Base-by-base conservation (phyloP, 2,113 vertebrate genomes). In the Rhinolophus ferrumequinum region DNA sequence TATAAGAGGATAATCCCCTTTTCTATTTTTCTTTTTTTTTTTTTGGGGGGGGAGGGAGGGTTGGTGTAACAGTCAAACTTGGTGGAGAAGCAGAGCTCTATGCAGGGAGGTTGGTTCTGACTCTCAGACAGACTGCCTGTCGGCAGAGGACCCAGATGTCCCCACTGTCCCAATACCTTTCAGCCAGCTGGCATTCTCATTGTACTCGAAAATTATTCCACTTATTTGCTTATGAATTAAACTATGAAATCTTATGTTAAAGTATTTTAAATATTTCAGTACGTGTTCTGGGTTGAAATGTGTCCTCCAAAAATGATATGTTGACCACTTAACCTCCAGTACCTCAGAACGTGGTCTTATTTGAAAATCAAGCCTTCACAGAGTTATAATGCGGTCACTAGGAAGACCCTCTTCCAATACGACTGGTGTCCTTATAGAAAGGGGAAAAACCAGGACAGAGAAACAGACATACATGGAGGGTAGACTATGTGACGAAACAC, bases 161-260 rank as follows among this genome's bases (percentile, higher is more conserved):
- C 35, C 47, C 6, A 22, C 8, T 67, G 35, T 9, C 24, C 76
- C 35, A 44, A 3, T 19, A 44, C 16, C 30, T 24, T 77, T 70
- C 16, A 35, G 64, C 11, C 66, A 90, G 82, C 93, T 56, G 93
- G 58, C 21, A 82, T 84, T 94, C 77, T 62, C 88, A 79, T 38
- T 67, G 8, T 50, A 5, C 52, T 66, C 4, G n/a, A 54, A 89
- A 66, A 58, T 73, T 14, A 56, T 64, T 33, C 60, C 35, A 77
- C 50, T 88, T 35, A 84, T 44, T 0, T 56, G 54, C 30, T 82
- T 91, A 79, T 66, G 94, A 90, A 95, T 86, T 90, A 93, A 94
- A 83, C 81, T 41, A 95, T 35, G 56, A 82, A 94, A 94, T 58
- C 5, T 21, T 38, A 50, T 8, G n/a, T 76, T 75, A 95, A 94